Conservation (phyloP, 2,113 vertebrate genomes). For the Astur gentilis region DNA sequence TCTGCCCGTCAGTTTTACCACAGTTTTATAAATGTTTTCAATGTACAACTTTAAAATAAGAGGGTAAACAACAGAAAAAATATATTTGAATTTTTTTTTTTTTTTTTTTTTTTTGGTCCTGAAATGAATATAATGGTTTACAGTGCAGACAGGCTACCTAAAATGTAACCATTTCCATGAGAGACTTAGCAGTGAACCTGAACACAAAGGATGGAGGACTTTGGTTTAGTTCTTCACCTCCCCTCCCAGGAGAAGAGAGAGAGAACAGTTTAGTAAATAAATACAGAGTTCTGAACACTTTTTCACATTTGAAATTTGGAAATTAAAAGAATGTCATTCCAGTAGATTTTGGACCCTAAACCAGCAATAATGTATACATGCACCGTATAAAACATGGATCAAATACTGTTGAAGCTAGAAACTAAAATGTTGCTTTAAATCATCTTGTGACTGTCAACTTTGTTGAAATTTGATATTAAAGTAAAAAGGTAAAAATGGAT, state of each 20-base stretch:
- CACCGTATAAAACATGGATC: neutral
- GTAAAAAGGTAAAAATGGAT: neutral
- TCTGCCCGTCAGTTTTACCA: conserved; percentile 7
- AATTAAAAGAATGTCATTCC: neutral
- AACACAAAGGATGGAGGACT: neutral
- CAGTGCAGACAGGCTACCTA: neutral
- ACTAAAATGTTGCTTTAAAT: neutral
- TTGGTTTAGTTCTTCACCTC: neutral
- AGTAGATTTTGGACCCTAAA: neutral
- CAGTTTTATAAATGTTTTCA: neutral
- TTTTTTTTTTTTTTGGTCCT: neutral
- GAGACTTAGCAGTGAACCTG: neutral
- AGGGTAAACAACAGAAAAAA: neutral
- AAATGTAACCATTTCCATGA: neutral
- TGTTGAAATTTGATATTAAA: neutral
- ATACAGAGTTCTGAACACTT: neutral
- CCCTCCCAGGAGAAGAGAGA: neutral
- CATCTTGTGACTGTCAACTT: neutral
- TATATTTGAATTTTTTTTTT: neutral
- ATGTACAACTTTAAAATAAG: neutral
- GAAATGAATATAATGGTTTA: neutral
- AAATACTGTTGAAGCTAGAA: neutral
- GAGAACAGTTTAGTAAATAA: neutral
- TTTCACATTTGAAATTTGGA: neutral
- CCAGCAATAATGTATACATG: neutral